Conservation (phyloP, 2,113 vertebrate genomes). For the Hemichromis elongatus region DNA sequence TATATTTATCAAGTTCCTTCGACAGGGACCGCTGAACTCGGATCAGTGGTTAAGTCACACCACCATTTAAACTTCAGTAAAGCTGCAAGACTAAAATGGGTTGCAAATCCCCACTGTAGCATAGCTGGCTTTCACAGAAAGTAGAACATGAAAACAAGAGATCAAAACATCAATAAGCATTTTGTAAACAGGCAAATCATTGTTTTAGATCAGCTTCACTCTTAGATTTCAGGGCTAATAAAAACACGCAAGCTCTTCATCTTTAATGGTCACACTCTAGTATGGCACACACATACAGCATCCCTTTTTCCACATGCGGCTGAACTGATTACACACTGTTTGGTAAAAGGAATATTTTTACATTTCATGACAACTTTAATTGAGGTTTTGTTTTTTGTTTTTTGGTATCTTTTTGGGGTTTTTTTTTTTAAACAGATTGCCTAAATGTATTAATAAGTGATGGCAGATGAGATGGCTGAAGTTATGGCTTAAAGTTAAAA, state of each 20-base stretch:
- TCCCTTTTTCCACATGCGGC: neutral
- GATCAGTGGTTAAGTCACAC: neutral
- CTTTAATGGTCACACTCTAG: neutral
- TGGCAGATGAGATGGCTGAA: neutral
- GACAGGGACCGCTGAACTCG: neutral
- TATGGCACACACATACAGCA: neutral
- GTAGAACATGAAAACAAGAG: neutral
- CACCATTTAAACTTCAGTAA: neutral
- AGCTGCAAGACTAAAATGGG: neutral
- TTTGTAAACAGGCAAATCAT: neutral
- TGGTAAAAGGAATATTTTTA: neutral
- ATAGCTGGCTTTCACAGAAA: neutral
- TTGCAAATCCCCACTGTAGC: neutral
- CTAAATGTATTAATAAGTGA: neutral
- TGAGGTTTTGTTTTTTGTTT: neutral
- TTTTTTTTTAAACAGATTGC: neutral
- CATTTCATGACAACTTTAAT: neutral
- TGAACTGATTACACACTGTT: neutral
- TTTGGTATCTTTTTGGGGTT: rapidly evolving
- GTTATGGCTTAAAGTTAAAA: neutral
- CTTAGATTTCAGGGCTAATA: neutral
- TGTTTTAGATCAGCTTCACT: neutral
- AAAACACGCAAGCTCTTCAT: neutral
- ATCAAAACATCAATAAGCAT: neutral
- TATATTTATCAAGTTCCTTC: slow-evolving; percentile 1